Evolutionary conservation across 1,140 invertebrate species (phyloP).

Genomic region (Triops cancriformis): DNA sequence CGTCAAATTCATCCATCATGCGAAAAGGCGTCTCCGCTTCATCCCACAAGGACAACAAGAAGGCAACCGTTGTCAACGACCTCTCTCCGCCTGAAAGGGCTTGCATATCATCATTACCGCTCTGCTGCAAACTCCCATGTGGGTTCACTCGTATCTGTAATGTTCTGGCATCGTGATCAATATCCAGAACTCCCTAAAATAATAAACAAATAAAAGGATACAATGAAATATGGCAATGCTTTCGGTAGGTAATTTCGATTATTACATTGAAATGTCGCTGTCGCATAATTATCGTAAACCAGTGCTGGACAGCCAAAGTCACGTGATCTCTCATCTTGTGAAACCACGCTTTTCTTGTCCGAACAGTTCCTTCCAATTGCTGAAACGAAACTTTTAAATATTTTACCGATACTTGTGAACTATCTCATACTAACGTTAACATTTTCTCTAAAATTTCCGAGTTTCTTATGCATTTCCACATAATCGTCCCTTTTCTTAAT

Average conservation of each 20-base stretch:
- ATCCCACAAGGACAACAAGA: slow-evolving; percentile 89
- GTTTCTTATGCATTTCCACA: background rate
- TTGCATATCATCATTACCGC: slow-evolving; percentile 25
- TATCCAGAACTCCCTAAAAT: slow-evolving; percentile 49
- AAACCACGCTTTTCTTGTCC: background rate
- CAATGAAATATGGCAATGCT: background rate
- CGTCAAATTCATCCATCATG: slow-evolving; percentile 96
- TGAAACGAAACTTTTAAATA: background rate
- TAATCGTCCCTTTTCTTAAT: background rate
- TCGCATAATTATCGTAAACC: background rate
- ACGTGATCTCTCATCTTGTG: background rate
- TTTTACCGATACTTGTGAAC: no score
- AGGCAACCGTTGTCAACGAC: slow-evolving; percentile 87
- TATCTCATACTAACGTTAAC: background rate
- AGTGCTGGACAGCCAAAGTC: slow-evolving; percentile 1
- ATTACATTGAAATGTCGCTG: background rate
- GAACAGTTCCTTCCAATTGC: background rate
- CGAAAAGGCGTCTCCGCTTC: slow-evolving; percentile 83
- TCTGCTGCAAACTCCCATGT: slow-evolving; percentile 34
- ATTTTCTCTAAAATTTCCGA: background rate
- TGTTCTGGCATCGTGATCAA: slow-evolving; percentile 49
- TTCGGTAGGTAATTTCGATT: background rate
- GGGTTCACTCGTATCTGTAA: slow-evolving; percentile 43
- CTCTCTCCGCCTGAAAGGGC: slow-evolving; percentile 87
- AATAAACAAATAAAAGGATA: background rate